Conservation (phyloP, 2,113 vertebrate genomes). For the Rhadina sibilatrix region DNA sequence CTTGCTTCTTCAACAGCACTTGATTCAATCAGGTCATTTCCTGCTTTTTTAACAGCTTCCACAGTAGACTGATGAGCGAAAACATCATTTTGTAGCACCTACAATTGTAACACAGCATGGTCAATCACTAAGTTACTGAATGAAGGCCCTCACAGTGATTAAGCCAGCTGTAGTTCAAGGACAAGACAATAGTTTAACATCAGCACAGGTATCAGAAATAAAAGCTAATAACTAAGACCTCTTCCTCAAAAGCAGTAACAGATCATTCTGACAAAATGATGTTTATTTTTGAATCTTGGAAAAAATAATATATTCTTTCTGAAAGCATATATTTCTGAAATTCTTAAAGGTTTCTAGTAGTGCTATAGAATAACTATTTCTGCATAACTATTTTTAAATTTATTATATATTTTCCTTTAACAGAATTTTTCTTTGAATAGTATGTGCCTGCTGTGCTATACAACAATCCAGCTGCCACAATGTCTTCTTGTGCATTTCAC, state of each 20-base stretch:
- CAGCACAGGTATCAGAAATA: not conserved
- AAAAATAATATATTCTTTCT: not conserved
- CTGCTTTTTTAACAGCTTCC: slow-evolving; percentile 92
- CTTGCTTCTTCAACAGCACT: slow-evolving; percentile 94
- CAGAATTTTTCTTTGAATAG: not conserved
- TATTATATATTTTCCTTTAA: not conserved
- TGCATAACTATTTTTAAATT: not conserved
- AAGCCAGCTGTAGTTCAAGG: not conserved
- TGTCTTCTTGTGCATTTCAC: not conserved
- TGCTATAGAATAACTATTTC: not conserved
- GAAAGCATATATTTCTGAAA: not conserved
- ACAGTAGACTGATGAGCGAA: slow-evolving; percentile 93
- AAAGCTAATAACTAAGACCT: not conserved
- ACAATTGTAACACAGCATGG: slow-evolving; percentile 16
- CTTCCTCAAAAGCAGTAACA: not conserved
- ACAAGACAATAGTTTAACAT: not conserved
- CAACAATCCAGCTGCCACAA: not conserved
- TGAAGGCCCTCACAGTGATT: not conserved
- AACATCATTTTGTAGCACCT: slow-evolving; percentile 97
- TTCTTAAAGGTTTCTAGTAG: not conserved
- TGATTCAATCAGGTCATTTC: slow-evolving; percentile 88
- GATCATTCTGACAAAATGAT: not conserved
- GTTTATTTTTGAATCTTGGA: not conserved
- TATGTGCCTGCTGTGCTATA: not conserved
- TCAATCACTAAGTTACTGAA: not conserved